Percentiles rank a stretch among this genome's conserved stretches.
Conservation (phyloP, 2,888 invertebrate genomes). For the Cerastoderma edule region DNA sequence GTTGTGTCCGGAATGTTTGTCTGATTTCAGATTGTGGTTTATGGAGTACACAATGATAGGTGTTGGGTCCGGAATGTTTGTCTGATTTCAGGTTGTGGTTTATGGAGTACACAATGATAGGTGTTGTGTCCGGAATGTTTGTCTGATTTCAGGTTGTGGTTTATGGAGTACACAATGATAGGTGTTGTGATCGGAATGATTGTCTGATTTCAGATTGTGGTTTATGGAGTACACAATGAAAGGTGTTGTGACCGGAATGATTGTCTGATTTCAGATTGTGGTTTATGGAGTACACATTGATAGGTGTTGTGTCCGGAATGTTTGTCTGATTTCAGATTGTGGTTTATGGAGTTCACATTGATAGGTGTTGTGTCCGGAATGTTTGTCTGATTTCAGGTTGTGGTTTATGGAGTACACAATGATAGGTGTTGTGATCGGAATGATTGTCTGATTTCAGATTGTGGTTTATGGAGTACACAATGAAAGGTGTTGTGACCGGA, state of each 20-base stretch:
- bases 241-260: conserved; percentile 80
- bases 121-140: conserved; percentile 80
- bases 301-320: conserved; percentile 80
- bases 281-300: conserved; percentile 77
- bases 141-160: conserved; percentile 78
- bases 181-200: conserved; percentile 81
- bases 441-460: conserved; percentile 79
- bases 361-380: conserved; percentile 80
- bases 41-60: conserved; percentile 78
- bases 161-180: conserved; percentile 76
- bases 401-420: conserved; percentile 78
- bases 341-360: conserved; percentile 77
- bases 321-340: conserved; percentile 78
- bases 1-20: conserved; percentile 80
- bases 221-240: conserved; percentile 77
- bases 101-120: conserved; percentile 76
- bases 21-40: conserved; percentile 77
- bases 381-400: conserved; percentile 78
- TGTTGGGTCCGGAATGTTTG: conserved; percentile 79
- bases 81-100: conserved; percentile 79
- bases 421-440: conserved; percentile 78
- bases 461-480: conserved; percentile 77
- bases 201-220: conserved; percentile 77
- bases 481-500: conserved; percentile 78
- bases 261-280: conserved; percentile 78